These are phyloP conservation scores for Cryptocephalus primarius DNA, from an alignment of 2,888 invertebrate genomes.

Conservation along the genomic window DNA sequence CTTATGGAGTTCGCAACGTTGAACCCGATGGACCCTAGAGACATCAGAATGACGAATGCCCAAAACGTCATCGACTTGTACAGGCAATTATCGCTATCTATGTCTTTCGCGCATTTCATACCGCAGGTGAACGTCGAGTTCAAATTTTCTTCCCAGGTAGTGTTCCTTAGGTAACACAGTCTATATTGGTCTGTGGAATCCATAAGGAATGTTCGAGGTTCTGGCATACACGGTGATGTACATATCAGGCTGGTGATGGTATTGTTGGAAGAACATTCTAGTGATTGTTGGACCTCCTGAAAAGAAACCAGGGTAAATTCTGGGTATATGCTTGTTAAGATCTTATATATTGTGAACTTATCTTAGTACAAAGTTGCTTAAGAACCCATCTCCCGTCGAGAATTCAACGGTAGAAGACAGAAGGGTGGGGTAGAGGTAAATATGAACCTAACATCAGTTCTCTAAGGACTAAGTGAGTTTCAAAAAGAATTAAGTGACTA, in stretches of 20 bases:
- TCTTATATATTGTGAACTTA: too few species aligned
- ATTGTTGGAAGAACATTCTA: conserved; percentile 9
- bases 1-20: conserved; percentile 80
- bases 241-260: conserved; percentile 11
- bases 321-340: too few species aligned
- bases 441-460: too few species aligned
- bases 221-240: conserved; percentile 3
- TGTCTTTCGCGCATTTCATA: conserved; percentile 24
- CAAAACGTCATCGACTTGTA: conserved; percentile 58
- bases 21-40: conserved; percentile 65
- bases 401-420: too few species aligned
- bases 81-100: conserved; percentile 31
- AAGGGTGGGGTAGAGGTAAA: too few species aligned
- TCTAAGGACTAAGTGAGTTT: too few species aligned
- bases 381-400: too few species aligned
- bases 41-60: conserved; percentile 61
- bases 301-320: conserved; percentile 4
- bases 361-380: too few species aligned
- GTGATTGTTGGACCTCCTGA: conserved; percentile 13
- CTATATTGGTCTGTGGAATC: conserved; percentile 3
- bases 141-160: not conserved
- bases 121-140: conserved; percentile 11
- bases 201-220: conserved; percentile 13
- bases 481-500: too few species aligned
- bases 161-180: conserved; percentile 7